A percentile compares a stretch with the other conserved stretches of the same genome.
phyloP scores from a whole-genome alignment of 2,113 vertebrate species.

The Centropus unirufus region DNA sequence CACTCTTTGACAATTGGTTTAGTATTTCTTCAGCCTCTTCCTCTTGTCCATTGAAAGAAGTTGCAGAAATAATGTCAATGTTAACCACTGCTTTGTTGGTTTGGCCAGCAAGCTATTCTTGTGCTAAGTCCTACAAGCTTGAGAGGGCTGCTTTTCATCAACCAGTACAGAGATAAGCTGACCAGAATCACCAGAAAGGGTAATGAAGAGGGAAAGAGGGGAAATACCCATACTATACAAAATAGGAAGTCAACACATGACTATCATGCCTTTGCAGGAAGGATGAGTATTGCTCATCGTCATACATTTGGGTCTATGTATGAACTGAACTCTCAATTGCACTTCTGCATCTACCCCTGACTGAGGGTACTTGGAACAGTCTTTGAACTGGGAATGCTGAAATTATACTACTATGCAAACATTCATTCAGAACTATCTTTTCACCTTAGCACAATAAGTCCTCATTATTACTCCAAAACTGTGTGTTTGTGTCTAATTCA shows the following conservation, averaged over 20 bases:
- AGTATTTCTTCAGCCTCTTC: neutral
- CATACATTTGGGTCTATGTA: neutral
- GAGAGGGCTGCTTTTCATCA: neutral
- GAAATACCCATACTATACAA: neutral
- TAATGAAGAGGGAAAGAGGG: neutral
- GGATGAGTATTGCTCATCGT: neutral
- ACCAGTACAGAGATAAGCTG: neutral
- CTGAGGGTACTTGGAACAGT: neutral
- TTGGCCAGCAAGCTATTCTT: neutral
- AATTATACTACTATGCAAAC: neutral
- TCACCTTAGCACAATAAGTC: neutral
- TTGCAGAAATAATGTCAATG: neutral
- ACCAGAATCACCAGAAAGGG: neutral
- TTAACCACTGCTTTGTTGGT: neutral
- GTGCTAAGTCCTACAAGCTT: neutral
- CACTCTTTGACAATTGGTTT: neutral
- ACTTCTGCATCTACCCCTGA: neutral
- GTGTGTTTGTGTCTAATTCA: neutral
- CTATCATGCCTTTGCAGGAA: neutral
- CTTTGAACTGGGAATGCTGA: neutral
- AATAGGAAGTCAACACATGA: neutral
- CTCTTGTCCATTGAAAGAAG: neutral
- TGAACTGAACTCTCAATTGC: neutral
- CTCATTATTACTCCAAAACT: neutral
- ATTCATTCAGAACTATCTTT: neutral